phyloP scores from a whole-genome alignment of 30 jellyfish, hydroid and myxozoan genomes.

The Aurelia aurita region DNA sequence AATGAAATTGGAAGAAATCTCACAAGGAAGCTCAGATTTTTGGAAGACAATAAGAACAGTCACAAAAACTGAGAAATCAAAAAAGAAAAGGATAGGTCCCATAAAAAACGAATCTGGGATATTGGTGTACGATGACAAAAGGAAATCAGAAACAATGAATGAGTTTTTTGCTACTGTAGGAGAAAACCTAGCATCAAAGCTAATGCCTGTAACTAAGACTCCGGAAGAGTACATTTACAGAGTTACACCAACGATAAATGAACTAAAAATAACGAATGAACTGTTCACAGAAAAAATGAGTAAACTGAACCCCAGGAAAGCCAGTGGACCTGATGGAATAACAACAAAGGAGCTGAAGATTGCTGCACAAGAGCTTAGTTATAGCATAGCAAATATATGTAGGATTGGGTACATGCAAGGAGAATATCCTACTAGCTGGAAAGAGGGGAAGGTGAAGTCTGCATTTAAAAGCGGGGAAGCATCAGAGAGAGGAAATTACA shows the following conservation, averaged over 20 bases:
- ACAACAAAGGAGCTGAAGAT: too few relatives aligned
- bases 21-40: not conserved
- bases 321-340: conserved; percentile 1
- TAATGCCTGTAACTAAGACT: not conserved
- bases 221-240: not conserved
- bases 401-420: too few relatives aligned
- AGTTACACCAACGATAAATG: conserved; percentile 3
- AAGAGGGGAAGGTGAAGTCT: too few relatives aligned
- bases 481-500: too few relatives aligned
- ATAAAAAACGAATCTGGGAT: conserved; percentile 9
- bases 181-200: not conserved
- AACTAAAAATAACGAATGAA: not conserved
- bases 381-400: too few relatives aligned
- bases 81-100: conserved; percentile 11
- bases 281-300: not conserved
- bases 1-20: too few relatives aligned
- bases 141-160: conserved; percentile 7
- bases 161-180: conserved; percentile 6
- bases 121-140: conserved; percentile 4
- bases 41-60: conserved; percentile 8
- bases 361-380: too few relatives aligned
- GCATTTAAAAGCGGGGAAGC: too few relatives aligned
- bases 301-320: conserved; percentile 8
- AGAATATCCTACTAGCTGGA: too few relatives aligned
- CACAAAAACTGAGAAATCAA: not conserved